Base-by-base conservation (phyloP, 1,140 invertebrate genomes). In the Spodoptera frugiperda region DNA sequence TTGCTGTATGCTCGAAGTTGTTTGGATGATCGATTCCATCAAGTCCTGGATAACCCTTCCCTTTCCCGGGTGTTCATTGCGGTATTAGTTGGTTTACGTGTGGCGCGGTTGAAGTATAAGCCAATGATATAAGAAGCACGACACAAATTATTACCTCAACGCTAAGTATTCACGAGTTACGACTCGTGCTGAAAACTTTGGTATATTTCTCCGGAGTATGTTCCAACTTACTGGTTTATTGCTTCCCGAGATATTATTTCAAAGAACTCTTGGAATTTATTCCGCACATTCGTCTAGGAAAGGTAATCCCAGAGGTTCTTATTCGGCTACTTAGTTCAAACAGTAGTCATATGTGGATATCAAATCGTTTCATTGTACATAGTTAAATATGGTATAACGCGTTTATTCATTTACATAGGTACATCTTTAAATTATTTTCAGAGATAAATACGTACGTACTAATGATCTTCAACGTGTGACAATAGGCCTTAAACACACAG, bases 181-280 rank as follows among this genome's bases (percentile, higher is more conserved):
- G 85, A 83, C 81, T 78, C 74, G 68, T 72, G 79, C 79, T 84
- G 83, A 84, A 90, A 91, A 91, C 85, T 90, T 90, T 84, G 82
- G 78, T 87, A 79, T 85, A 87, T 89, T 87, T 86, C 83, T 82
- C 81, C 75, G 74, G 84, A 88, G 86, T 88, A 81, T 86, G 83
- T 87, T 88, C 87, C 82, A 86, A 91, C 87, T 91, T 91, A 81
- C 87, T 87, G 88, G 86, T 90, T 91, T 91, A 91, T 91, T 86
- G 85, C 89, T 84, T 87, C 79, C 77, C 77, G 79, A 87, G 85
- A 91, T 90, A 90, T 90, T 90, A 91, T 91, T 90, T 91, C 86
- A 90, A 89, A 87, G 87, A 90, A 87, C 80, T 88, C 82, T 76
- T 65, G 59, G 83, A 90, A 91, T 89, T 90, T 90, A 90, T 90